Conservation (phyloP, 2,888 invertebrate genomes). For the Gymnoscelis rufifasciata region DNA sequence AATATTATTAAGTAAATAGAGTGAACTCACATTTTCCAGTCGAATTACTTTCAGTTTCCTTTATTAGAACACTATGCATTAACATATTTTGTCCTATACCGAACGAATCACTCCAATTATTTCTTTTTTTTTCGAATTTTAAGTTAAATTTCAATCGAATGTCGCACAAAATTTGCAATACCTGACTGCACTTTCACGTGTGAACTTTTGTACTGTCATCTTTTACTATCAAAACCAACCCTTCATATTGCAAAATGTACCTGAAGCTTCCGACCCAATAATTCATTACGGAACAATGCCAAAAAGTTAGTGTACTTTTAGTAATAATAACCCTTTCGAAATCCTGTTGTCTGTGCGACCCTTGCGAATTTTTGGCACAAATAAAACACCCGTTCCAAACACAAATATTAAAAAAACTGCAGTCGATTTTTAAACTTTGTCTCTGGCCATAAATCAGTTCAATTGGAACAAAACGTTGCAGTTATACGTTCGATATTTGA, state of each 20-base stretch:
- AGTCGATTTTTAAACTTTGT: constrained; percentile 64
- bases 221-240: constrained; percentile 62
- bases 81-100: too few relatives aligned
- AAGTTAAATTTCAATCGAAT: too few relatives aligned
- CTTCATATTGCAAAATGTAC: constrained; percentile 75
- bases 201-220: constrained; percentile 68
- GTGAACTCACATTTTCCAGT: too few relatives aligned
- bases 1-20: too few relatives aligned
- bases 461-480: constrained; percentile 62
- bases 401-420: constrained; percentile 74
- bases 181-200: constrained; percentile 69
- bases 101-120: too few relatives aligned
- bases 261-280: constrained; percentile 77
- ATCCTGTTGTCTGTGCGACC: constrained; percentile 62
- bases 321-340: constrained; percentile 74
- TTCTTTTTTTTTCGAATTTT: too few relatives aligned
- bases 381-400: constrained; percentile 75
- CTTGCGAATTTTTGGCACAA: constrained; percentile 74
- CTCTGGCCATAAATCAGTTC: constrained; percentile 73
- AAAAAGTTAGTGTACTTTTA: constrained; percentile 65
- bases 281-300: constrained; percentile 75
- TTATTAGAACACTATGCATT: too few relatives aligned
- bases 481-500: constrained; percentile 61
- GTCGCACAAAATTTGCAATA: constrained; percentile 28
- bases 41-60: too few relatives aligned